These are phyloP conservation scores for Plestiodon gilberti DNA, from an alignment of 2,113 vertebrate species.

Conservation along the genomic window DNA sequence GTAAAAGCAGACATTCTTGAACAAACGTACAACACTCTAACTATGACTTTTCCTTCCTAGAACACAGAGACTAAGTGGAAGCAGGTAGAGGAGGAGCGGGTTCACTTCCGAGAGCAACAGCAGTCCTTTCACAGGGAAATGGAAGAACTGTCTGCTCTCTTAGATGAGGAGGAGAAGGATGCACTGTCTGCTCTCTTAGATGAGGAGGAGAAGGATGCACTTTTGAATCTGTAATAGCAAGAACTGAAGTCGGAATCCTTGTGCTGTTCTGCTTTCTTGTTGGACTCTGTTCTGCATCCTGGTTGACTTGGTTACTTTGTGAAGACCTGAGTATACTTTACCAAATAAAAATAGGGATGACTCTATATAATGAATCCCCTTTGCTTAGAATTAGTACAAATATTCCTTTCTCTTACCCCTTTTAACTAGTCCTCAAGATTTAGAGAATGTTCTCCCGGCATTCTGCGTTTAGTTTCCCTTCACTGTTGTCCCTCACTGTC, in stretches of 20 bases:
- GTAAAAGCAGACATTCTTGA: background rate
- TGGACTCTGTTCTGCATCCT: background rate
- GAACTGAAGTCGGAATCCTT: background rate
- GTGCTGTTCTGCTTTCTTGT: background rate
- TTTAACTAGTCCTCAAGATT: background rate
- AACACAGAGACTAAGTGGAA: conserved; percentile 63
- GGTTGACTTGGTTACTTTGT: background rate
- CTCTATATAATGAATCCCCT: background rate
- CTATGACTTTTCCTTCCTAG: conserved; percentile 56
- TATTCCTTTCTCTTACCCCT: background rate
- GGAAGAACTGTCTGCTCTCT: conserved; percentile 27
- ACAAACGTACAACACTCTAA: background rate
- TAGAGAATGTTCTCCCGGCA: background rate
- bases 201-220: conserved; percentile 60
- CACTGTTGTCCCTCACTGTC: background rate
- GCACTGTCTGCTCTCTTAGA: conserved; percentile 40
- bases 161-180: conserved; percentile 63
- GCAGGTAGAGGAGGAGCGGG: conserved; percentile 48
- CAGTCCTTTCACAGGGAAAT: conserved; percentile 48
- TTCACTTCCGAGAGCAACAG: conserved; percentile 65
- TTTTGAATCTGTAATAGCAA: conserved; percentile 62
- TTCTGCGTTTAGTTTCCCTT: background rate
- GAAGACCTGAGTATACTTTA: background rate
- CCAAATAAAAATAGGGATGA: background rate
- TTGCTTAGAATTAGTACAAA: too few species aligned